Base-by-base conservation (phyloP, 2,888 invertebrate species). In the Gortyna flavago region DNA sequence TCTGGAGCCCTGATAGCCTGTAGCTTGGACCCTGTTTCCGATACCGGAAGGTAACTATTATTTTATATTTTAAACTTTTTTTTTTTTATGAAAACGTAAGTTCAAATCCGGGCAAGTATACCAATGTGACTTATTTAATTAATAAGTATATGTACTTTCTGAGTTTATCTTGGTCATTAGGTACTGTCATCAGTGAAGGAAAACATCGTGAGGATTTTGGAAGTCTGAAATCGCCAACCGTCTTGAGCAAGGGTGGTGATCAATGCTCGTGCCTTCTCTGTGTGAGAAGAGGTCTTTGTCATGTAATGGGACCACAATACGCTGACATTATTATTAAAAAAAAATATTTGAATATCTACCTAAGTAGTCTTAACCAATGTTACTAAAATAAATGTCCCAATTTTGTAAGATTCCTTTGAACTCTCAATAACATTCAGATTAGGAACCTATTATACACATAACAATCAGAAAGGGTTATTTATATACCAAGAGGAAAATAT, bases 401-500 rank as follows among this genome's bases (percentile, higher is more conserved):
- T 41, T 72, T 72, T 18, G 2, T 1, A 70, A 16, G 29, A 75
- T 72, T 48, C 48, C 16, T 1, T 35, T 11, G 73, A 59, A 44
- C 21, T 25, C 18, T 32, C 6, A 29, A 65, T 44, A n/a, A 74
- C 25, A 38, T 38, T 3, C 35, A 18, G 6, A 61, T 32, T 61
- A 69, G 51, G 11, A 25, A 62, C 32, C 38, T 29, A n/a, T n/a
- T n/a, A n/a, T n/a, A 77, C 32, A 61, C 51, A 41, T 44, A 57
- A 64, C 35, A 78, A 79, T 4, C 62, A 57, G 25, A 29, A 70
- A 71, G 9, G 29, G n/a, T 48, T 62, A 29, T 65, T 64, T 57
- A 71, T 64, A 38, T 57, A 64, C 11, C 29, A 29, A 54, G 41
- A 64, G 21, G 29, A 65, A 79, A 21, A 65, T 78, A 32, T 41